phyloP scores from a whole-genome alignment of 2,797 vertebrate species.

The Alectoris magna region DNA sequence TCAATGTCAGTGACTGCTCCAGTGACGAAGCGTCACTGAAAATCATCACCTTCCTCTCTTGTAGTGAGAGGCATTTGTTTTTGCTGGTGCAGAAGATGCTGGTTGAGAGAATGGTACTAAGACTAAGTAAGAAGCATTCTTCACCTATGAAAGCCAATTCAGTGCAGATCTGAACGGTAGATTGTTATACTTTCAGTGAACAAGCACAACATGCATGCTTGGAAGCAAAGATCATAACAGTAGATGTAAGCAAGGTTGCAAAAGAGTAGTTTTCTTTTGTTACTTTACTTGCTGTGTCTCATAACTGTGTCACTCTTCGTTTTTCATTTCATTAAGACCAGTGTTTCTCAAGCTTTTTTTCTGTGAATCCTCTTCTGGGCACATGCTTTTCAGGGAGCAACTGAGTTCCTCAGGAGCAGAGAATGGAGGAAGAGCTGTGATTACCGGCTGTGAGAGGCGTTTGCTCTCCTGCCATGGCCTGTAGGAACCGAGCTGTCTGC shows the following conservation, averaged over 20 bases:
- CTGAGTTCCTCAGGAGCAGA: neutral
- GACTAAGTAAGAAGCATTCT: neutral
- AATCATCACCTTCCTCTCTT: neutral
- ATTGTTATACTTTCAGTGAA: neutral
- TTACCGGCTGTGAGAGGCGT: neutral
- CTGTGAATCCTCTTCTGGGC: neutral
- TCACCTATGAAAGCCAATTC: neutral
- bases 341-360: neutral
- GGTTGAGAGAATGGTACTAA: neutral
- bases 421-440: neutral
- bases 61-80: neutral
- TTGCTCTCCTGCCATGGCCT: neutral
- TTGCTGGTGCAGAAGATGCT: neutral
- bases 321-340: neutral
- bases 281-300: neutral
- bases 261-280: neutral
- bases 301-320: neutral
- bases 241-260: neutral
- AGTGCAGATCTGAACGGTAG: neutral
- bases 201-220: fast-evolving
- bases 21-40: neutral
- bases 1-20: neutral
- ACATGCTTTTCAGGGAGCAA: neutral
- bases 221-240: neutral
- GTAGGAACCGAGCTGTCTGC: neutral